Conservation (phyloP, 1,140 invertebrate species). For the Bacillus rossius region DNA sequence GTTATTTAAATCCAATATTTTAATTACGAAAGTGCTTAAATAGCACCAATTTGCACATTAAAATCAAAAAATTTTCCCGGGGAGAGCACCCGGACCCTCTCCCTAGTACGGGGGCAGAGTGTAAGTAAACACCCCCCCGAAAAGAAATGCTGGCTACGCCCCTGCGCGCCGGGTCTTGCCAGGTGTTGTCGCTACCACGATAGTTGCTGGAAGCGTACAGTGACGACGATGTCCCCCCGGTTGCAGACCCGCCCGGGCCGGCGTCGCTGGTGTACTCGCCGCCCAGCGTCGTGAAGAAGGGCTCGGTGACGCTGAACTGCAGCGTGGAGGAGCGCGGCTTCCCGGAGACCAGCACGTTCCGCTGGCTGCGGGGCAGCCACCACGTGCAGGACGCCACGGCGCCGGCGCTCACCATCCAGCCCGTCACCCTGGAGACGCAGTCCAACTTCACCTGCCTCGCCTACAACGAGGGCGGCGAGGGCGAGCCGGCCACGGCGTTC, state of each 20-base stretch:
- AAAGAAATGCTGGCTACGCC: too few species aligned
- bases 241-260: constrained; percentile 72
- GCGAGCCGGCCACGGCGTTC: constrained; percentile 59
- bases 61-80: not conserved
- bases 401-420: constrained; percentile 68
- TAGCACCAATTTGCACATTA: not conserved
- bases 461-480: constrained; percentile 73
- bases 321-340: constrained; percentile 72
- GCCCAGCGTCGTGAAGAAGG: constrained; percentile 69
- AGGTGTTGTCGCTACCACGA: too few species aligned
- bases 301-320: constrained; percentile 70
- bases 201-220: too few species aligned
- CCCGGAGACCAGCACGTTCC: constrained; percentile 65
- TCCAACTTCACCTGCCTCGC: constrained; percentile 85
- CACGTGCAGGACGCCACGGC: constrained; percentile 65
- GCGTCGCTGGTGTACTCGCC: constrained; percentile 66
- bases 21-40: too few species aligned
- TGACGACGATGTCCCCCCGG: too few species aligned
- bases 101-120: too few species aligned
- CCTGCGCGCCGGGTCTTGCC: too few species aligned
- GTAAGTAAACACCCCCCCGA: too few species aligned
- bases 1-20: too few species aligned
- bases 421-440: constrained; percentile 71
- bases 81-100: too few species aligned
- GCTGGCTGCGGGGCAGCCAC: constrained; percentile 71